Base-by-base conservation (phyloP, 2,797 vertebrate genomes). In the Parauchenoglanis punctatus region DNA sequence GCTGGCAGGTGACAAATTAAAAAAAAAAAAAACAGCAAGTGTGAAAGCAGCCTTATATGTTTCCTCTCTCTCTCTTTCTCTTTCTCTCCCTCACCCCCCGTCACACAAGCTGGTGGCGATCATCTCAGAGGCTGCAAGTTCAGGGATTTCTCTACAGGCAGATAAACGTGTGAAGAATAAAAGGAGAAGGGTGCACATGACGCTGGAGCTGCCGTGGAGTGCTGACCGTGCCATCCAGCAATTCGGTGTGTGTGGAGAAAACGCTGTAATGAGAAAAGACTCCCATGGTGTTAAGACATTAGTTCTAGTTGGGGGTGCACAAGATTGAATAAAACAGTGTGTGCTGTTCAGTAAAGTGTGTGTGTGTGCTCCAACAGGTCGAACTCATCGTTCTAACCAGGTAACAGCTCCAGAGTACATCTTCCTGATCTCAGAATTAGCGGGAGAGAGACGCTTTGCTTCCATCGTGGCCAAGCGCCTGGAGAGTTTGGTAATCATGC, bases 51-150 rank as follows among this genome's bases (percentile, higher is more conserved):
- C 8, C 56, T 28, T 40, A 56, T 83, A 40, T 40, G 49, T 61
- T 58, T 7, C 73, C 35, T 58, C 35, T 31, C 0, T 75, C 28
- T 46, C 35, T 54, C 4, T 23, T 12, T 2, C 58, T 10, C 15
- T 23, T 7, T 17, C 46, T 20, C 10, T 40, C 12, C 23, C 35
- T 76, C 10, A 49, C 49, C 6, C 49, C 6, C 49, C 6, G 0
- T 7, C 49, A 49, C 49, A 49, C 49, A 49, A 99, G 99, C 93
- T 97, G 1, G 97, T 99, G 90, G 99, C 99, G 85, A 99, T 99
- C 92, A 99, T 99, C 95, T 99, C 99, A 0, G 99, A 99, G 91
- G 99, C 99, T 11, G 99, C 98, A 61, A 99, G 99, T 95, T 99
- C 98, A 0, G 99, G 99, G 31, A 98, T 99, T 93, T 99, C 99